Evolutionary conservation across 2,888 invertebrate genomes (phyloP).

Genomic region (Amblyjoppa proteus): DNA sequence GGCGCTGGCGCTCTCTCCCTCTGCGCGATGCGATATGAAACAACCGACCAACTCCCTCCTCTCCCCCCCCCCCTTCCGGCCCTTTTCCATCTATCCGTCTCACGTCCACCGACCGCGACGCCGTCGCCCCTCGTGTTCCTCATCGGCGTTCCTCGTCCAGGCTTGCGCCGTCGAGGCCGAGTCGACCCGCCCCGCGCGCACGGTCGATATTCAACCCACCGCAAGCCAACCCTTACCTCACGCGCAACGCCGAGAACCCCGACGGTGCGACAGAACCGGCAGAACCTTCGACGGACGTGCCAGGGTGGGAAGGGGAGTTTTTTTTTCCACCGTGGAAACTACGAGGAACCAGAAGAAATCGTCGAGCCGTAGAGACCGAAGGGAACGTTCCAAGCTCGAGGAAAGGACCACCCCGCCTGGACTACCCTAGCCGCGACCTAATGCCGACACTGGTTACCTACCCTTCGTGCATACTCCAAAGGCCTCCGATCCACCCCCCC

Average conservation of each 20-base stretch:
- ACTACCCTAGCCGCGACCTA: slow-evolving; percentile 36
- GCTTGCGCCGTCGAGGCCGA: slow-evolving; percentile 82
- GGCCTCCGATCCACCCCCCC: slow-evolving; percentile 10
- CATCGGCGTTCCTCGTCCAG: slow-evolving; percentile 78
- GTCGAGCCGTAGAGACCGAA: background rate
- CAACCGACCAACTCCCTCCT: background rate
- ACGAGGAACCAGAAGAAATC: background rate
- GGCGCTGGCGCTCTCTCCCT: background rate
- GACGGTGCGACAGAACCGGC: slow-evolving; percentile 14
- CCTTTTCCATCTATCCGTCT: background rate
- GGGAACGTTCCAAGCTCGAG: background rate
- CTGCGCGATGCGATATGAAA: slow-evolving; percentile 21
- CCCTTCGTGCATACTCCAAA: background rate
- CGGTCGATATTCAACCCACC: slow-evolving; percentile 82
- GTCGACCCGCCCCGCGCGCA: slow-evolving; percentile 79
- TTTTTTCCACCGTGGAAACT: background rate
- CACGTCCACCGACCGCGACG: slow-evolving; percentile 10
- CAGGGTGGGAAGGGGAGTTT: background rate
- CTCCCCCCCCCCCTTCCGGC: background rate
- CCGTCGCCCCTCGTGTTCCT: slow-evolving; percentile 48
- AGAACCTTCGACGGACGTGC: background rate
- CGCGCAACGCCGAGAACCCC: slow-evolving; percentile 12
- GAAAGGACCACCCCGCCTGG: background rate
- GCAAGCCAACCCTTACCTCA: slow-evolving; percentile 68
- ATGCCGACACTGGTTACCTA: slow-evolving; percentile 28